Conservation (phyloP, 1,140 invertebrate species). For the Oreohelix idahoensis region DNA sequence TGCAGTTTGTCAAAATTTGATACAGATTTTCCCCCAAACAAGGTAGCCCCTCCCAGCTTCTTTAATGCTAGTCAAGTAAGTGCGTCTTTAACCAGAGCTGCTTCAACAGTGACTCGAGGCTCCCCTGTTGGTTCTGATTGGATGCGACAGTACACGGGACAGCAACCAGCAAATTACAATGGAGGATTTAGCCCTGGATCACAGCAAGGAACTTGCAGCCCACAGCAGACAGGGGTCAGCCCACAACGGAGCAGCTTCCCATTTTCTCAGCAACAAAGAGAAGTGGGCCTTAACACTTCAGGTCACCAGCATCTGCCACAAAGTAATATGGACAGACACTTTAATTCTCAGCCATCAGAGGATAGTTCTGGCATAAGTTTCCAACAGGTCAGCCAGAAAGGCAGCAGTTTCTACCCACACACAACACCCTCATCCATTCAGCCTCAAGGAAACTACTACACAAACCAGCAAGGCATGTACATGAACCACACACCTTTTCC, state of each 20-base stretch:
- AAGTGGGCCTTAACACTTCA: not conserved
- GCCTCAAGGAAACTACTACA: not conserved
- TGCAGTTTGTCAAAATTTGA: constrained; percentile 25
- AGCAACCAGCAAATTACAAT: constrained; percentile 18
- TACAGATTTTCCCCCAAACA: constrained; percentile 39
- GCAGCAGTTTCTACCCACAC: not conserved
- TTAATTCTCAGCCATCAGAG: not conserved
- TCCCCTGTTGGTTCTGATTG: constrained; percentile 1
- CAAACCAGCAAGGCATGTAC: not conserved
- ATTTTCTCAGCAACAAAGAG: not conserved
- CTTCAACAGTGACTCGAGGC: not conserved
- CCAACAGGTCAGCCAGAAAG: constrained; percentile 1
- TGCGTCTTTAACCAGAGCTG: constrained; percentile 1
- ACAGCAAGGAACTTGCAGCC: not conserved
- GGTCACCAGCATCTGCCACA: not conserved
- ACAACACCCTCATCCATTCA: not conserved
- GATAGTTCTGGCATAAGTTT: not conserved
- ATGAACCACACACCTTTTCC: not conserved
- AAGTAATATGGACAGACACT: not conserved
- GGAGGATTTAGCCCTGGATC: constrained; percentile 2
- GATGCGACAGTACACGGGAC: not conserved
- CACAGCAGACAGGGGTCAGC: not conserved
- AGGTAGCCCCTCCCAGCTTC: constrained; percentile 38
- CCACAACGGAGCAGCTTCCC: not conserved
- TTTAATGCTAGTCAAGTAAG: constrained; percentile 14